phyloP scores from a whole-genome alignment of 2,888 invertebrate genomes.

The Catocala fraxini region DNA sequence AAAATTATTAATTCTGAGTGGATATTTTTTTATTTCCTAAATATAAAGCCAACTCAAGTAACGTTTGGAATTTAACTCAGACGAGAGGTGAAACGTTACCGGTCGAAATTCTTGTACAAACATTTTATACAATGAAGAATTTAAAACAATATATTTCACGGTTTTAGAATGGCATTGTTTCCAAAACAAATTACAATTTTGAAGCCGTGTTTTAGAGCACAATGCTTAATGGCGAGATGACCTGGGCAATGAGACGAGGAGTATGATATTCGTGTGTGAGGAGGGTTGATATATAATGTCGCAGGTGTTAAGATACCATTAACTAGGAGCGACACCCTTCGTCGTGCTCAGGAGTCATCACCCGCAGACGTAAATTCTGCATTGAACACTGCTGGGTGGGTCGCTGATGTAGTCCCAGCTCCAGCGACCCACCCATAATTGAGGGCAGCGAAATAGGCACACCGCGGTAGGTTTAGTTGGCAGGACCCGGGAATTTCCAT shows the following conservation, averaged over 20 bases:
- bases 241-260: slow-evolving; percentile 32
- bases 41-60: slow-evolving; percentile 7
- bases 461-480: too few relatives aligned
- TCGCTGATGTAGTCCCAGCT: too few relatives aligned
- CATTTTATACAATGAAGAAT: slow-evolving; percentile 22
- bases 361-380: too few relatives aligned
- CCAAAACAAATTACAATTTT: slow-evolving; percentile 35
- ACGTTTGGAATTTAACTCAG: slow-evolving; percentile 20
- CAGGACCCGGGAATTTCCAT: too few relatives aligned
- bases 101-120: slow-evolving; percentile 31
- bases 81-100: slow-evolving; percentile 17
- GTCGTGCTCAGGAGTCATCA: too few relatives aligned
- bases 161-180: slow-evolving; percentile 26
- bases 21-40: slow-evolving; percentile 18
- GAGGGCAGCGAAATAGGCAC: too few relatives aligned
- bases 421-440: too few relatives aligned
- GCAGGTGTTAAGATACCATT: too few relatives aligned
- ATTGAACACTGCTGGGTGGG: too few relatives aligned
- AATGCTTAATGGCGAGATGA: slow-evolving; percentile 27
- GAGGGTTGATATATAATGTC: not conserved
- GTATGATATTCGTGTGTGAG: slow-evolving; percentile 28
- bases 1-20: too few relatives aligned
- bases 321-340: too few relatives aligned
- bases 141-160: slow-evolving; percentile 13
- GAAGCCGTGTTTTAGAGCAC: slow-evolving; percentile 29